These are phyloP conservation scores for Montipora sp. DNA, from an alignment of 64 coral and sea anemone genomes.

Conservation along the genomic window DNA sequence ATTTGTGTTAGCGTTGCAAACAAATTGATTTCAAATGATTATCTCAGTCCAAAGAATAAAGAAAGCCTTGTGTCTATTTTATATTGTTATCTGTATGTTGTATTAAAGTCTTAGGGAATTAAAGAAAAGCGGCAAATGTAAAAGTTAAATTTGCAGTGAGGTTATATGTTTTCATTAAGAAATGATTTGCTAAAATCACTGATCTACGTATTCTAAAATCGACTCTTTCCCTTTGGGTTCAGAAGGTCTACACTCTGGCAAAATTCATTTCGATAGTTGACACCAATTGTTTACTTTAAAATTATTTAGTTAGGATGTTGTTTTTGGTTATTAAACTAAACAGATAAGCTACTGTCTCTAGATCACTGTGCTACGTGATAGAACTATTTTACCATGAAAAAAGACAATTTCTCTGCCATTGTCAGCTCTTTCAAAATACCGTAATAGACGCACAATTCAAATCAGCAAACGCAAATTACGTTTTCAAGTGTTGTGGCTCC, in stretches of 20 bases:
- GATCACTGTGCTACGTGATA: background rate
- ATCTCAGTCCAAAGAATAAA: background rate
- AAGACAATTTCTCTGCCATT: background rate
- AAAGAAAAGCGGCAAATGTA: background rate
- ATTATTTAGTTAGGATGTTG: slow-evolving; percentile 11
- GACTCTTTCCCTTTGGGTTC: background rate
- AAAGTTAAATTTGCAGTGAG: no score
- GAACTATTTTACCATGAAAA: background rate
- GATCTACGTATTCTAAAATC: no score
- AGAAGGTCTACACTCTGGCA: background rate
- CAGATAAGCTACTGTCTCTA: background rate
- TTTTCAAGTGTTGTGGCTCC: slow-evolving; percentile 16
- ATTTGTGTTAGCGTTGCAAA: background rate
- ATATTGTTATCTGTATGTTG: background rate
- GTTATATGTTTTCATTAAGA: no score
- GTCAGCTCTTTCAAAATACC: background rate
- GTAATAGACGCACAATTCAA: background rate
- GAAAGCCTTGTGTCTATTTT: background rate
- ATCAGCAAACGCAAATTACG: slow-evolving; percentile 23
- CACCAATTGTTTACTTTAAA: background rate
- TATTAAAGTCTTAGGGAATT: background rate
- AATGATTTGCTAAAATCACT: no score
- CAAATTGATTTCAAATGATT: background rate
- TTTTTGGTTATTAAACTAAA: slow-evolving; percentile 19
- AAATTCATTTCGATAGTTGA: background rate